Evolutionary conservation across 2,888 invertebrate species (phyloP), one percentile per base, ranked within the genome.

Genomic region (Sarcophaga carnaria): DNA sequence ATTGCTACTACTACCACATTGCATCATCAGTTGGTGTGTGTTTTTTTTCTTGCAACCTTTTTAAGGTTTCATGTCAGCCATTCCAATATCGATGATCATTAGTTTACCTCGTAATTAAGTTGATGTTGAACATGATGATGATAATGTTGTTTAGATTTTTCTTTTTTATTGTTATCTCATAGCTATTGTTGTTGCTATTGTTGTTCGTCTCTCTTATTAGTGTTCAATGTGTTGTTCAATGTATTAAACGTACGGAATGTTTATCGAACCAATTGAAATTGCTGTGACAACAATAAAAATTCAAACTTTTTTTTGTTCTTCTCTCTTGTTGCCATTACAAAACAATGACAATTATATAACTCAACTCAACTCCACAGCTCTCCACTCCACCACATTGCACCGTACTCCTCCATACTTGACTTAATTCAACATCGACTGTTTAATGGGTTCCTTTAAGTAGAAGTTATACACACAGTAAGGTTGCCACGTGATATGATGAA

Each of bases 281-380:
- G 92, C 92, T 92, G 92, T 92, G 92, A 92, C 92, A 91, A 92
- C 92, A 92, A 92, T 92, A 92, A 92, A 92, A 92, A 91, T 92
- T 90, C 92, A 91, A 89, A 89, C 92, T 91, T 89, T 89, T 54
- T 54, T 54, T 54, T 49, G 1, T 49, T 11, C 54, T 54, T 54
- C 17, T 54, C 17, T 54, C 17, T 17, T 88, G 86, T 76, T 84
- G 71, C 74, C 81, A 81, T 84, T 84, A 77, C 86, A 87, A 85
- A 85, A 81, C 84, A 88, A 82, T 86, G 88, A 85, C 83, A 87
- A 81, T 87, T 87, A 87, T 87, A 87, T 87, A 87, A 87, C 83
- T 84, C 63, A 76, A 87, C 75, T 76, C 71, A 49, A 82, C 78
- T 37, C 1, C 2, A 54, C 54, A 76, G 10, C 22, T 78, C 77